Conservation (phyloP, 1,140 invertebrate genomes). For the Caenorhabditis brenneri region DNA sequence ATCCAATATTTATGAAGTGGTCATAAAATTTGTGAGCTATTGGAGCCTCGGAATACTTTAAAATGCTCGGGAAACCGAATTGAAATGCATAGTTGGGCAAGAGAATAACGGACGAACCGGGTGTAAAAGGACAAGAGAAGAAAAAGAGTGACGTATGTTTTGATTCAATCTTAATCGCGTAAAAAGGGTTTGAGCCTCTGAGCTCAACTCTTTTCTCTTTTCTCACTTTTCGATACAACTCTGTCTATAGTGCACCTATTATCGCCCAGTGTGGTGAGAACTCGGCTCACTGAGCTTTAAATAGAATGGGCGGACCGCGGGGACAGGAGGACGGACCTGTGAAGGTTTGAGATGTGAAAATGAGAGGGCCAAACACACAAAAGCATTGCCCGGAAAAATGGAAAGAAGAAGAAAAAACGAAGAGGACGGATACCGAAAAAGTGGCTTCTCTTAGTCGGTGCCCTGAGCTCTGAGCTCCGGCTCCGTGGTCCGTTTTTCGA, state of each 20-base stretch:
- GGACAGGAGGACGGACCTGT: background rate
- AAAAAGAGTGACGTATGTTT: constrained; percentile 21
- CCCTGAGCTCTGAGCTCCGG: background rate
- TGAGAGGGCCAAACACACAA: constrained; percentile 18
- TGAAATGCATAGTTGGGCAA: background rate
- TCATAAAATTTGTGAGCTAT: background rate
- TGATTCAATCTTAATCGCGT: constrained; percentile 42
- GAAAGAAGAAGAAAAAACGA: background rate
- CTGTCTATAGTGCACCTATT: constrained; percentile 30
- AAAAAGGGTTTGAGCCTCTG: background rate
- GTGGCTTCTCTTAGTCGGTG: background rate
- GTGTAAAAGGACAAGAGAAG: constrained; percentile 3
- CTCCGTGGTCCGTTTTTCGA: background rate
- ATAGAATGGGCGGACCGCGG: background rate
- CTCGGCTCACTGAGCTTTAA: constrained; percentile 30
- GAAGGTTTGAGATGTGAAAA: background rate
- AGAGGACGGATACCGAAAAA: background rate
- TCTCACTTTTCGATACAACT: constrained; percentile 25
- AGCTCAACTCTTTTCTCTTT: background rate
- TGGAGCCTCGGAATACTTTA: background rate
- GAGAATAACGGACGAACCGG: background rate
- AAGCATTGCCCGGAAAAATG: background rate
- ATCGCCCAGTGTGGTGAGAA: background rate
- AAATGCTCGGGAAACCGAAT: background rate
- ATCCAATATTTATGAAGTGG: constrained; percentile 25